Conservation (phyloP, 2,797 vertebrate species). For the Knipowitschia caucasica region DNA sequence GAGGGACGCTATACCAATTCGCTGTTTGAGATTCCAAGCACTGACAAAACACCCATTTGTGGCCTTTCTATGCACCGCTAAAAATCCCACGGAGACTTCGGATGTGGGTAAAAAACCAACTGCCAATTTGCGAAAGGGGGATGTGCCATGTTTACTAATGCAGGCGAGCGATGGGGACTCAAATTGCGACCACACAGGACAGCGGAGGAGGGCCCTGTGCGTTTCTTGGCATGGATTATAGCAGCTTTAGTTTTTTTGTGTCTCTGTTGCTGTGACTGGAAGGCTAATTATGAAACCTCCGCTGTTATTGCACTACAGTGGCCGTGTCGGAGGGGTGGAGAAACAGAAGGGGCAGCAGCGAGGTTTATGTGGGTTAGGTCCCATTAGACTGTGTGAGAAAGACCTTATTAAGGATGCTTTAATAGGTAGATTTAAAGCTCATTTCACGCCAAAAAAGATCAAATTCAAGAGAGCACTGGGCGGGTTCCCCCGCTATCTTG, state of each 20-base stretch:
- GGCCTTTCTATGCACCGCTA: constrained; percentile 55
- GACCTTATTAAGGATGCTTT: constrained; percentile 1
- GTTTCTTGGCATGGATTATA: constrained; percentile 47
- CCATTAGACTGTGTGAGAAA: constrained; percentile 3
- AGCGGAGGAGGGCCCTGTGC: constrained; percentile 57
- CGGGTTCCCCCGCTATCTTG: neutral
- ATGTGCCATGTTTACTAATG: constrained; percentile 76
- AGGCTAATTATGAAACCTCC: constrained; percentile 60
- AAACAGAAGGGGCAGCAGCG: neutral
- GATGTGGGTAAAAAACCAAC: constrained; percentile 72
- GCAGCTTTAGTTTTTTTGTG: constrained; percentile 12
- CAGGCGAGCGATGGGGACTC: constrained; percentile 56
- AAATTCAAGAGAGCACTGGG: neutral
- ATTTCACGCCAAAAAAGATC: constrained; percentile 7
- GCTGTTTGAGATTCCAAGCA: constrained; percentile 66
- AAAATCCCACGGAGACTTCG: constrained; percentile 68
- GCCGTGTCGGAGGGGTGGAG: constrained; percentile 32
- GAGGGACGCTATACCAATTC: constrained; percentile 52
- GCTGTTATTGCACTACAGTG: constrained; percentile 37
- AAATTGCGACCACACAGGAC: constrained; percentile 71
- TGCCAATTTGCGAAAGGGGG: constrained; percentile 71
- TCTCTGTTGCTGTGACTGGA: constrained; percentile 42
- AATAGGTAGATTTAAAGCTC: constrained; percentile 2
- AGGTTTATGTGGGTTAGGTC: constrained; percentile 12
- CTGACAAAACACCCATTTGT: constrained; percentile 73